phyloP scores from a whole-genome alignment of 2,888 invertebrate genomes.

The Ornithoptera alexandrae region DNA sequence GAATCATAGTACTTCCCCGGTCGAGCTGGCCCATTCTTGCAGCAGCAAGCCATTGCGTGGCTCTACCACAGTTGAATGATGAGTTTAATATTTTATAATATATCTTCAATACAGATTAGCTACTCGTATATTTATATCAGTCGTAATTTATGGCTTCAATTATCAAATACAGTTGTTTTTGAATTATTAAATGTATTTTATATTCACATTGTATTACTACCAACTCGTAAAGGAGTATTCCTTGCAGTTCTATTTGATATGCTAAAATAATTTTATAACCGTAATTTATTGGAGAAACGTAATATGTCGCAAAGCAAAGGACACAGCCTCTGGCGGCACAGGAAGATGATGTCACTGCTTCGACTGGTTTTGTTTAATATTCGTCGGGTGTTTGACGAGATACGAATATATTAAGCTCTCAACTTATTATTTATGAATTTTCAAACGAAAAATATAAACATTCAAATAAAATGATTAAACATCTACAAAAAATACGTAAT shows the following conservation, averaged over 20 bases:
- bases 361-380: slow-evolving; percentile 75
- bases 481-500: neutral
- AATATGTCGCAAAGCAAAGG: slow-evolving; percentile 59
- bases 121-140: no score
- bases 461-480: slow-evolving; percentile 1
- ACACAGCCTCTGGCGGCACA: slow-evolving; percentile 65
- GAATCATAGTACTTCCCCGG: no score
- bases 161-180: neutral
- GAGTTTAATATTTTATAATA: no score
- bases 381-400: slow-evolving; percentile 61
- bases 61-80: no score
- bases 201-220: neutral
- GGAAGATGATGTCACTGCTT: slow-evolving; percentile 76
- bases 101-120: no score
- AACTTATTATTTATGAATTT: slow-evolving; percentile 22
- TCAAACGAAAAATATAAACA: slow-evolving; percentile 13
- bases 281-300: slow-evolving; percentile 22
- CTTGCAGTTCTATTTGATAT: neutral
- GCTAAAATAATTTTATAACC: slow-evolving; percentile 5
- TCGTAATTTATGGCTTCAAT: neutral
- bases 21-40: no score
- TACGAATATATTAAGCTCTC: slow-evolving; percentile 47
- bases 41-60: no score
- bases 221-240: neutral
- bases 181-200: neutral